Evolutionary conservation across 2,113 vertebrate genomes (phyloP).

Genomic region (Columba livia): DNA sequence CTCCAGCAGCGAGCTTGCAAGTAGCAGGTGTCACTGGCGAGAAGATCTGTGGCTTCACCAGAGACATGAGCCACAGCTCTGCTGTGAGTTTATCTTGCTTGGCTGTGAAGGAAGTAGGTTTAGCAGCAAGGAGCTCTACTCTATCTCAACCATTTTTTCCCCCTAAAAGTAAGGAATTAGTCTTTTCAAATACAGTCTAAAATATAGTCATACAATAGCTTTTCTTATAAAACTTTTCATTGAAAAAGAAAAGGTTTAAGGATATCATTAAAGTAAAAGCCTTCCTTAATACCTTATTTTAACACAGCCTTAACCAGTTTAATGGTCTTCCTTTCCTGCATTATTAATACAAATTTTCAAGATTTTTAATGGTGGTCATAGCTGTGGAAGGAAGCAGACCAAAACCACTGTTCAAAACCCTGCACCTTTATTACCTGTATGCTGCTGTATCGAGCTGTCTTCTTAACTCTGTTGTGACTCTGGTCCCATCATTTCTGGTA

Average conservation of each 20-base stretch:
- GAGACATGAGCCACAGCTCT: not conserved
- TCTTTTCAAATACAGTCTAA: not conserved
- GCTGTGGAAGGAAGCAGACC: not conserved
- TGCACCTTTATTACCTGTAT: not conserved
- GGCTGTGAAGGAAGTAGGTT: not conserved
- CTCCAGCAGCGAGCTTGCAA: accelerated
- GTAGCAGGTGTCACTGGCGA: too few species aligned
- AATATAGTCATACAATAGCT: not conserved
- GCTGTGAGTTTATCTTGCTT: not conserved
- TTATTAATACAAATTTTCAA: not conserved
- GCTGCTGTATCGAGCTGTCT: not conserved
- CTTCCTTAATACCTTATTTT: not conserved
- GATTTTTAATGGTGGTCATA: not conserved
- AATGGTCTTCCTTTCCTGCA: not conserved
- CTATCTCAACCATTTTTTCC: not conserved
- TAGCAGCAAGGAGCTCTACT: not conserved
- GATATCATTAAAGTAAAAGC: not conserved
- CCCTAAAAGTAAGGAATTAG: not conserved
- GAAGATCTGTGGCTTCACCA: not conserved
- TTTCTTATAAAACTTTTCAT: not conserved
- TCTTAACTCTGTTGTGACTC: not conserved
- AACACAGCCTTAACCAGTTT: not conserved
- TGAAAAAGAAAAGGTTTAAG: not conserved
- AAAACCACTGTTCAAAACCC: not conserved
- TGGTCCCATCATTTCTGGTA: not conserved